Evolutionary conservation across 1,140 invertebrate genomes (phyloP).

Genomic region (Papilio dardanus): DNA sequence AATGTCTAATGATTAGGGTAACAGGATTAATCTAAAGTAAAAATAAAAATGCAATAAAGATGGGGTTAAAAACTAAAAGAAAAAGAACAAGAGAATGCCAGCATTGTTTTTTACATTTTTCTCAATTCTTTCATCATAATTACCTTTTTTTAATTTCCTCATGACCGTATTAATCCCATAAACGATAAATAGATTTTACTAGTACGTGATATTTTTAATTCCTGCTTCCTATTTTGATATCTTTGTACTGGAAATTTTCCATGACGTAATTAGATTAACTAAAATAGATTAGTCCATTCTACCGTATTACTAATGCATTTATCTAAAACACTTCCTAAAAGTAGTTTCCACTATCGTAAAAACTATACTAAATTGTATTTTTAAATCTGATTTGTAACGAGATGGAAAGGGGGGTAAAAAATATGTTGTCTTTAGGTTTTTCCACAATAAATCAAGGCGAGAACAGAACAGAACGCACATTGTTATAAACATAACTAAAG

Average conservation of each 20-base stretch:
- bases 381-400: too few relatives aligned
- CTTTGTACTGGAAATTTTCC: background rate
- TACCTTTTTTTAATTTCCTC: background rate
- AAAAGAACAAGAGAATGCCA: background rate
- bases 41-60: too few relatives aligned
- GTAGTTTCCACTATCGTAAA: background rate
- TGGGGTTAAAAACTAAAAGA: too few relatives aligned
- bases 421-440: too few relatives aligned
- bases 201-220: background rate
- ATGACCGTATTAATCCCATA: background rate
- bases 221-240: constrained; percentile 1
- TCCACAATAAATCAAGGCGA: too few relatives aligned
- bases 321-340: background rate
- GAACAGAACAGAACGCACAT: too few relatives aligned
- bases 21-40: too few relatives aligned
- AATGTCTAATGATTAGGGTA: too few relatives aligned
- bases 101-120: background rate
- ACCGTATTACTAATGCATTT: background rate
- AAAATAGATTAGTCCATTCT: background rate
- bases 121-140: background rate
- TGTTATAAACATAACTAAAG: too few relatives aligned
- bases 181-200: background rate
- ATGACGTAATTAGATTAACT: background rate
- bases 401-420: too few relatives aligned
- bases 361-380: background rate